phyloP scores from a whole-genome alignment of 1,140 invertebrate genomes.

The Eurytemora carolleeae region DNA sequence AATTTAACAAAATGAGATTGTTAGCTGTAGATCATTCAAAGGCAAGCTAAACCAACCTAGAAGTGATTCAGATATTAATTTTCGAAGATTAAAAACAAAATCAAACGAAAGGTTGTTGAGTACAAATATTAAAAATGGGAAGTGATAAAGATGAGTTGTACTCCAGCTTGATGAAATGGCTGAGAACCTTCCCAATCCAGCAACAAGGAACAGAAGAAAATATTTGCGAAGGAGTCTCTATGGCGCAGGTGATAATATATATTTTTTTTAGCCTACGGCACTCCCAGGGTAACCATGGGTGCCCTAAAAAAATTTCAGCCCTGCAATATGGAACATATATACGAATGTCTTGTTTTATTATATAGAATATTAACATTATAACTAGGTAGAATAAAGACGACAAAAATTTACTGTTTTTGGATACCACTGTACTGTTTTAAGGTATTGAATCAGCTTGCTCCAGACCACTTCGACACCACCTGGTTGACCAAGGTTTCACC shows the following conservation, averaged over 20 bases:
- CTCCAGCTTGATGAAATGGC: background rate
- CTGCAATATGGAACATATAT: too few species aligned
- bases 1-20: too few species aligned
- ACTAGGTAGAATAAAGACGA: background rate
- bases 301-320: too few species aligned
- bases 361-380: background rate
- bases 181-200: background rate
- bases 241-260: background rate
- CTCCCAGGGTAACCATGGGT: too few species aligned
- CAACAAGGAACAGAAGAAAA: background rate
- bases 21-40: too few species aligned
- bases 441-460: background rate
- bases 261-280: too few species aligned
- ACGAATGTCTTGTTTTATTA: too few species aligned
- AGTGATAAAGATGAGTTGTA: background rate
- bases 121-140: too few species aligned
- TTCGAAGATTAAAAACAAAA: too few species aligned
- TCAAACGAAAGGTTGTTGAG: too few species aligned
- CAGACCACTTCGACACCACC: background rate
- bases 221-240: background rate
- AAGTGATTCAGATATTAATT: too few species aligned
- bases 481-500: background rate
- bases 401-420: background rate
- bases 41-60: too few species aligned
- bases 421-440: background rate